phyloP scores from a whole-genome alignment of 2,113 vertebrate genomes.

The Vimba vimba region DNA sequence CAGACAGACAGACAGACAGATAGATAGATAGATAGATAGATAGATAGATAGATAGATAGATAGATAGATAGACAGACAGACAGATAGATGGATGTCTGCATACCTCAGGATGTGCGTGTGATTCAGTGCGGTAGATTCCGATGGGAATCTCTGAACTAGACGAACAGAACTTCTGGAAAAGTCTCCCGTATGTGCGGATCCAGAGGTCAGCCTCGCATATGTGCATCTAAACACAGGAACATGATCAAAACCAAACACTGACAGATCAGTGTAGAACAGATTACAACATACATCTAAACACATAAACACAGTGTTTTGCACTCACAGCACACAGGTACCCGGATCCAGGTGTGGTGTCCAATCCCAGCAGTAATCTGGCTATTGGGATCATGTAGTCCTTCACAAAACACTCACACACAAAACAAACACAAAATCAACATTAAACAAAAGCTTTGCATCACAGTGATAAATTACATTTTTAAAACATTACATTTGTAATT shows the following conservation, averaged over 20 bases:
- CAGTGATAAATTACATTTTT: background rate
- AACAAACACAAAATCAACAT: slow-evolving; percentile 47
- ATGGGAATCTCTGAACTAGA: slow-evolving; percentile 93
- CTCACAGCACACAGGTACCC: slow-evolving; percentile 93
- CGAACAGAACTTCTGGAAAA: slow-evolving; percentile 94
- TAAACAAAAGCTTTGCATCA: background rate
- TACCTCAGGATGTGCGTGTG: slow-evolving; percentile 89
- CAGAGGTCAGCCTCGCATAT: slow-evolving; percentile 91
- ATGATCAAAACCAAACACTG: slow-evolving; percentile 3
- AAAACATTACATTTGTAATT: too few species aligned
- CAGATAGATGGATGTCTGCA: background rate
- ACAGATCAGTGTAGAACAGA: slow-evolving; percentile 9
- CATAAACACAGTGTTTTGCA: slow-evolving; percentile 42
- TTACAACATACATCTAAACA: background rate
- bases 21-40: background rate
- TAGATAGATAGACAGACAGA: background rate
- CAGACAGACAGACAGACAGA: background rate
- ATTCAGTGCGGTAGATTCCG: slow-evolving; percentile 91
- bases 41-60: background rate
- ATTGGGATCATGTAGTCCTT: slow-evolving; percentile 99
- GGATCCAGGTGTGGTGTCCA: slow-evolving; percentile 93
- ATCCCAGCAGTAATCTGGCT: slow-evolving; percentile 88
- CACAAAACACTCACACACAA: slow-evolving; percentile 88
- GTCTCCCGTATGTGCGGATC: slow-evolving; percentile 91
- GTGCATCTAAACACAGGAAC: slow-evolving; percentile 80